These are phyloP conservation scores for Therioaphis trifolii DNA, from an alignment of 2,888 invertebrate genomes.

Conservation along the genomic window DNA sequence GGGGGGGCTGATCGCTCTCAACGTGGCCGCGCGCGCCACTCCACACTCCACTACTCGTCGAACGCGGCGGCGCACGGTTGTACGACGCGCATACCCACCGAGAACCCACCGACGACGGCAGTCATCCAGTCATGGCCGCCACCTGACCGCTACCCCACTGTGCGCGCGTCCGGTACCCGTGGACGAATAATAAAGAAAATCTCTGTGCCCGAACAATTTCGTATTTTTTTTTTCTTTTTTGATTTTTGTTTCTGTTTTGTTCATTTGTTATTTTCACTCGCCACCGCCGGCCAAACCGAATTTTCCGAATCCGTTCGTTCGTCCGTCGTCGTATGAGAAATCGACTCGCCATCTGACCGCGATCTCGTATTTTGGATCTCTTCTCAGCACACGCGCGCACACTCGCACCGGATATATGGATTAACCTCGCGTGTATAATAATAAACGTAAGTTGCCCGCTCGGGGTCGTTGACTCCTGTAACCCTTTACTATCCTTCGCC, in stretches of 20 bases:
- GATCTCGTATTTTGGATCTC: slow-evolving; percentile 16
- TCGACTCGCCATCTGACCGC: neutral
- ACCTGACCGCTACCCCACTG: slow-evolving; percentile 62
- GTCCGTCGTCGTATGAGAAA: neutral
- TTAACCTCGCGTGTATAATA: slow-evolving; percentile 54
- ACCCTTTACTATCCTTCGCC: slow-evolving; percentile 23
- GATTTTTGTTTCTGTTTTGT: too few relatives aligned
- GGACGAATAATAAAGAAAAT: slow-evolving; percentile 12
- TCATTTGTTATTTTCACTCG: neutral
- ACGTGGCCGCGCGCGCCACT: slow-evolving; percentile 57
- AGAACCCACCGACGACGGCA: neutral
- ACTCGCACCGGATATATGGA: slow-evolving; percentile 42
- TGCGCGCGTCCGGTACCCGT: slow-evolving; percentile 43
- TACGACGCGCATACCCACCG: too few relatives aligned
- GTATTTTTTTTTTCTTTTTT: neutral
- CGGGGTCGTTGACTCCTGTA: slow-evolving; percentile 61
- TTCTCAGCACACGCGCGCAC: neutral
- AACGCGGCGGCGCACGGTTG: neutral
- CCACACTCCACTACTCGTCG: slow-evolving; percentile 29
- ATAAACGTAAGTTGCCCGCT: slow-evolving; percentile 55
- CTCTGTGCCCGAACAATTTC: too few relatives aligned
- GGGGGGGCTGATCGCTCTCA: slow-evolving; percentile 60
- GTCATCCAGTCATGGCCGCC: slow-evolving; percentile 56
- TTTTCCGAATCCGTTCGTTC: neutral
- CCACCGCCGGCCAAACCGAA: neutral